Evolutionary conservation across 2,113 vertebrate genomes (phyloP).

Genomic region (Oreochromis niloticus): DNA sequence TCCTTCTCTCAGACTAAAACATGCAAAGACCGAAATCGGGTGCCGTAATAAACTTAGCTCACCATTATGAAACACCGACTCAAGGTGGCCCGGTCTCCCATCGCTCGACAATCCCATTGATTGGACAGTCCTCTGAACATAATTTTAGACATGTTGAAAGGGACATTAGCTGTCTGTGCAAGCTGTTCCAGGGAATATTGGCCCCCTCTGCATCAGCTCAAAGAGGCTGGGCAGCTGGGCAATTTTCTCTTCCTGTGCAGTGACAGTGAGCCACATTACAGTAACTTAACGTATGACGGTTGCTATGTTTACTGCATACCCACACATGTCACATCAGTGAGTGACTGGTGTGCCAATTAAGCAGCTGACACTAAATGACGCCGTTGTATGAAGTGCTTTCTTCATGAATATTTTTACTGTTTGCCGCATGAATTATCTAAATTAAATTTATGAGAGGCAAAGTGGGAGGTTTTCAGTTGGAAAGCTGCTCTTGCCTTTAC

Average conservation of each 20-base stretch:
- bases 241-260: slow-evolving; percentile 19
- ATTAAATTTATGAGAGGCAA: neutral
- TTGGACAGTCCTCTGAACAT: slow-evolving; percentile 52
- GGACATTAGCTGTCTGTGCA: slow-evolving; percentile 46
- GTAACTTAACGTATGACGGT: neutral
- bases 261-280: slow-evolving; percentile 12
- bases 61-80: slow-evolving; percentile 30
- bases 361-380: neutral
- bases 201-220: slow-evolving; percentile 32
- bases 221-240: slow-evolving; percentile 28
- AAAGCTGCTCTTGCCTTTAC: neutral
- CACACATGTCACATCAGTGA: neutral
- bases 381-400: neutral
- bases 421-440: neutral
- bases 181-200: slow-evolving; percentile 50
- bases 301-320: slow-evolving; percentile 18
- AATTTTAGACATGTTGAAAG: slow-evolving; percentile 59
- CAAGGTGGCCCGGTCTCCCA: slow-evolving; percentile 26
- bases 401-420: neutral
- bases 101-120: slow-evolving; percentile 44
- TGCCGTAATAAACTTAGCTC: slow-evolving; percentile 33
- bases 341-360: neutral
- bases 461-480: neutral
- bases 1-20: slow-evolving; percentile 10
- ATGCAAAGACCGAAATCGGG: slow-evolving; percentile 8